Evolutionary conservation across 2,113 vertebrate genomes (phyloP), one percentile per base, ranked within the genome.

Genomic region (Xiphorhynchus elegans): DNA sequence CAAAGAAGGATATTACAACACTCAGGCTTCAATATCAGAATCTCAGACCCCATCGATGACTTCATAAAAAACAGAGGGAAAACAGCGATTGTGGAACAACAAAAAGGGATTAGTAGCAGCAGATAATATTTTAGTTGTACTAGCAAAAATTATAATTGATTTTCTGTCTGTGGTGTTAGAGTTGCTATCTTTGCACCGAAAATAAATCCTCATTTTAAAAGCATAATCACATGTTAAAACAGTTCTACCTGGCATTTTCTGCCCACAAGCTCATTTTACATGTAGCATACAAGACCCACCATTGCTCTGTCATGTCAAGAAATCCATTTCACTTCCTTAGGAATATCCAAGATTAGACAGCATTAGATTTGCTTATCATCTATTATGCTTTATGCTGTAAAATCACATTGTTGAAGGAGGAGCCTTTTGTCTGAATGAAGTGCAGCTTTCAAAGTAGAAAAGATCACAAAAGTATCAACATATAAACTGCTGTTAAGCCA

Each of bases 131-230:
- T 97, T 47, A 95, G 93, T 87, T 90, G 58, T 60, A 77, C 58
- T 37, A 78, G 92, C 68, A 94, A 96, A 96, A 95, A 85, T 70
- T 70, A 50, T 91, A 75, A 97, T 96, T 95, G 93, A 97, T 97
- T 97, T 97, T 97, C 95, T 96, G 96, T 96, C 96, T 64, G 80
- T 37, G 52, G 53, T 90, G 67, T 66, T 95, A 25, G 66, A 94
- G 93, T 79, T 94, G 87, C 73, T 94, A 94, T 76, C 86, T 92
- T 87, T 79, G 64, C 80, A 66, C 58, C 33, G 69, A 89, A 95
- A 97, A 95, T 84, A 91, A 49, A 88, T 95, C 78, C 44, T 94
- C 62, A 81, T 95, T 96, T 91, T 35, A 78, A 67, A 73, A 90
- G 64, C 72, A 63, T 76, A 83, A 93, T 93, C 73, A 82, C 50